Percentiles rank a stretch among this genome's conserved stretches.
Evolutionary conservation across 2,797 vertebrate genomes (phyloP).

Genomic region (Cynopterus sphinx): DNA sequence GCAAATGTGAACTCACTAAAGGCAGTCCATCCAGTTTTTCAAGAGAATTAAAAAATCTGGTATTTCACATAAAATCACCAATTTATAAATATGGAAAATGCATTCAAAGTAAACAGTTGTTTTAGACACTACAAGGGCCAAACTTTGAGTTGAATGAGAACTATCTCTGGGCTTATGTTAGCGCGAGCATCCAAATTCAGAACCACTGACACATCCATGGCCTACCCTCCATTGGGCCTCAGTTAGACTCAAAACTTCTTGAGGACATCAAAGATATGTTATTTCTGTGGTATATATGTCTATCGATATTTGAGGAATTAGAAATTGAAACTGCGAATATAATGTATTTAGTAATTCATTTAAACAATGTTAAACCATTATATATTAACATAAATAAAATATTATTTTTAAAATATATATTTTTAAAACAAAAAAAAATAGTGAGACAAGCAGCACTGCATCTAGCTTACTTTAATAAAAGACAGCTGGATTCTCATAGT

Average conservation of each 20-base stretch:
- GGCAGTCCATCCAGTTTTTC: background rate
- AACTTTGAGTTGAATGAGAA: background rate
- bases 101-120: background rate
- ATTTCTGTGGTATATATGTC: background rate
- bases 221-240: background rate
- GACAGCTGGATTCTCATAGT: background rate
- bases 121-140: background rate
- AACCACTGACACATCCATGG: background rate
- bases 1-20: no score
- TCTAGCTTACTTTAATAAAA: background rate
- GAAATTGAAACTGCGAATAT: background rate
- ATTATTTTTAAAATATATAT: background rate
- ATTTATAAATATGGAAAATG: background rate
- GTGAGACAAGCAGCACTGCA: background rate
- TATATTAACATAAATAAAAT: background rate
- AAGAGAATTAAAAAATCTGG: background rate
- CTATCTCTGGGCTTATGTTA: background rate
- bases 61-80: background rate
- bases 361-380: background rate
- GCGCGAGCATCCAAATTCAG: background rate
- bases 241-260: background rate
- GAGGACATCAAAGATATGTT: background rate
- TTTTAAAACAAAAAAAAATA: background rate
- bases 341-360: background rate
- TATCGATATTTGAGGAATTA: background rate